These are phyloP conservation scores for Halictus ligatus DNA, from an alignment of 2,888 invertebrate genomes.

Conservation along the genomic window DNA sequence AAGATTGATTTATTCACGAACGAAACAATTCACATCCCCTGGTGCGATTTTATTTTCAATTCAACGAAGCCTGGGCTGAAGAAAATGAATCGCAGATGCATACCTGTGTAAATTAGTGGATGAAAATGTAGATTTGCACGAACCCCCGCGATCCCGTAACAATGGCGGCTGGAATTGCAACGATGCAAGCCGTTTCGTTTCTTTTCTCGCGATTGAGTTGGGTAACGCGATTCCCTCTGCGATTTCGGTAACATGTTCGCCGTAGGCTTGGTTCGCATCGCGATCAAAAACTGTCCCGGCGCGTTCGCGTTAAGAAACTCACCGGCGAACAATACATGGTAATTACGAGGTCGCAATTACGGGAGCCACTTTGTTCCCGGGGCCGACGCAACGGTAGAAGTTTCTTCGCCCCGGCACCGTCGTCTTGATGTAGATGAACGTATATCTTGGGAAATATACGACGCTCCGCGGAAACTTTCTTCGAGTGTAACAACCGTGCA, in stretches of 20 bases:
- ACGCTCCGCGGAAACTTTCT: slow-evolving; percentile 16
- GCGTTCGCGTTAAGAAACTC: slow-evolving; percentile 47
- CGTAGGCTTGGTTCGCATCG: slow-evolving; percentile 22
- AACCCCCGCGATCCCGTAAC: not conserved
- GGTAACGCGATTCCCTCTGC: not conserved
- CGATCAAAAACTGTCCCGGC: slow-evolving; percentile 29
- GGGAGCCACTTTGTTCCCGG: not conserved
- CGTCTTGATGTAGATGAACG: slow-evolving; percentile 23
- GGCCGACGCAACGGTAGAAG: not conserved
- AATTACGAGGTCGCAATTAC: slow-evolving; percentile 58
- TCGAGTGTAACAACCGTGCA: slow-evolving; percentile 38
- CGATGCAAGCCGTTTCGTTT: slow-evolving; percentile 7
- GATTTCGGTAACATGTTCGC: not conserved
- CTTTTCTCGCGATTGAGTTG: slow-evolving; percentile 14
- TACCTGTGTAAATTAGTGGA: not conserved
- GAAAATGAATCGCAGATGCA: not conserved
- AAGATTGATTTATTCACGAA: no score
- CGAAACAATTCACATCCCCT: no score
- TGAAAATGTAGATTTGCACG: not conserved
- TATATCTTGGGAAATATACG: slow-evolving; percentile 5
- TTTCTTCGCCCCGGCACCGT: not conserved
- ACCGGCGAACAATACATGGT: slow-evolving; percentile 51
- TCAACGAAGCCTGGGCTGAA: not conserved
- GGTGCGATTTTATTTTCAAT: not conserved
- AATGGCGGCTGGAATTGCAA: not conserved